These are phyloP conservation scores for Oxygymnocypris stewartii DNA, from an alignment of 2,113 vertebrate species.

Conservation along the genomic window DNA sequence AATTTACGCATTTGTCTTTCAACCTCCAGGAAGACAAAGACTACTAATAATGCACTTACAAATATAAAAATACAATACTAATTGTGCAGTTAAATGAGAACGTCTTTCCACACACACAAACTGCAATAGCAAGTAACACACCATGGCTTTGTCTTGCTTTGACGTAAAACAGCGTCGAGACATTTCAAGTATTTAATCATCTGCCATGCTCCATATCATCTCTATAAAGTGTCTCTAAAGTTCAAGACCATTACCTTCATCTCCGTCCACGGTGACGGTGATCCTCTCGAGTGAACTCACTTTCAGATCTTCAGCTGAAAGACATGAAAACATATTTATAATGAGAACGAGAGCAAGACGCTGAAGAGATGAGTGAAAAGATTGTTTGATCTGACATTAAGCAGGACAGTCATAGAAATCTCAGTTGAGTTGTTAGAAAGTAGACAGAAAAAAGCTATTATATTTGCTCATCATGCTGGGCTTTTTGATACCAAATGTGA, in stretches of 20 bases:
- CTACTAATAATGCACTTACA: not conserved
- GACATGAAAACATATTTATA: slow-evolving; percentile 39
- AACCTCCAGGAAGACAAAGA: not conserved
- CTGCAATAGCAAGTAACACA: not conserved
- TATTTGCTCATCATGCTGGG: not conserved
- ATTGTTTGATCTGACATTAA: not conserved
- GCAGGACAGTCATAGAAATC: not conserved
- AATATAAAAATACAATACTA: not conserved
- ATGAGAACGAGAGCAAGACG: not conserved
- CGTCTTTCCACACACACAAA: not conserved
- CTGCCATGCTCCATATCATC: not conserved
- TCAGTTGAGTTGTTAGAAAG: not conserved
- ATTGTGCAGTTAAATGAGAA: not conserved
- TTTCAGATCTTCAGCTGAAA: slow-evolving; percentile 64
- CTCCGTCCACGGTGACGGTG: slow-evolving; percentile 69
- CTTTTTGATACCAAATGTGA: not conserved
- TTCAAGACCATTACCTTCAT: slow-evolving; percentile 74
- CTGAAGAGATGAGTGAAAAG: not conserved
- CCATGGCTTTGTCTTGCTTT: not conserved
- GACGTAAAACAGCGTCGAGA: not conserved
- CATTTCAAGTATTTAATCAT: not conserved
- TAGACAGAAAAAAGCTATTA: not conserved
- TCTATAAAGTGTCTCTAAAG: not conserved
- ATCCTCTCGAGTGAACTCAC: slow-evolving; percentile 57
- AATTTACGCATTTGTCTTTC: not conserved